Conservation (phyloP, 2,113 vertebrate species). For the Dicaeum eximium region DNA sequence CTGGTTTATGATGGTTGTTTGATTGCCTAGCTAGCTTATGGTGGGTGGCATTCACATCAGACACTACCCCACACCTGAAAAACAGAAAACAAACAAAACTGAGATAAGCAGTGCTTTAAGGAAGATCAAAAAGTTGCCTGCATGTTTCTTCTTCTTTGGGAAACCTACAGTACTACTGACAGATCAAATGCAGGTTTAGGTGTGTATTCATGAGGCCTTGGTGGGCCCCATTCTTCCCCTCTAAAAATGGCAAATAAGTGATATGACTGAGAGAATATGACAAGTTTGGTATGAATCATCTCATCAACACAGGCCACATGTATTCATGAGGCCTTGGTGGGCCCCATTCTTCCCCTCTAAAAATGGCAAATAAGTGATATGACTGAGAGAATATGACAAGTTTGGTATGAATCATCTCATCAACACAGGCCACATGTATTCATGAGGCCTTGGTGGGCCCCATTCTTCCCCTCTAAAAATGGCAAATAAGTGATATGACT, state of each 20-base stretch:
- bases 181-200: not conserved
- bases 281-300: not conserved
- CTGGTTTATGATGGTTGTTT: not conserved
- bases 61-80: not conserved
- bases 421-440: not conserved
- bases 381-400: not conserved
- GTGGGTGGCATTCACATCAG: conserved; percentile 57
- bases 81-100: conserved; percentile 58
- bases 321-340: not conserved
- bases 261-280: not conserved
- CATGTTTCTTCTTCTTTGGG: not conserved
- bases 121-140: conserved; percentile 47
- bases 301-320: not conserved
- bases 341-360: not conserved
- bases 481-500: not conserved
- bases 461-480: not conserved
- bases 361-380: not conserved
- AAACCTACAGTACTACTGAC: not conserved
- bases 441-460: not conserved
- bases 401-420: not conserved
- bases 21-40: not conserved
- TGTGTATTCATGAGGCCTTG: not conserved
- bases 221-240: not conserved
- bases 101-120: conserved; percentile 15
- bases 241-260: not conserved